Evolutionary conservation across 2,888 invertebrate species (phyloP), one percentile per base, ranked within the genome.

Genomic region (Periphyllus acericola): DNA sequence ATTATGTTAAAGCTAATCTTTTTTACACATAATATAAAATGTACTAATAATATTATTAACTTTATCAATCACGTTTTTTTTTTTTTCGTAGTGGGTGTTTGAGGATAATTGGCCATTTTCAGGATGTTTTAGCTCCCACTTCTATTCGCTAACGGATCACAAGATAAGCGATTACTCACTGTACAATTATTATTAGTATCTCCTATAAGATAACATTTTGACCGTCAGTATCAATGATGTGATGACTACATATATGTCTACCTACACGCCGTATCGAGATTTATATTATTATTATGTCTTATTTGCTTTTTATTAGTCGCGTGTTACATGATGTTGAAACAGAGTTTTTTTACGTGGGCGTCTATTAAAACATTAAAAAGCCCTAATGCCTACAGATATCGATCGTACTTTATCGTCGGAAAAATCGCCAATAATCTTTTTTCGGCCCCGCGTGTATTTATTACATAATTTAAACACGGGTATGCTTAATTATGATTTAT

Each of bases 21-120:
- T 60, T 60, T 60, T 60, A 46, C 46, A 46, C 46, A 14, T 46
- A 46, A 46, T 46, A 14, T 46, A 46, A 46, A 46, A 46, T 46
- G 46, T 46, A 46, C 14, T 46, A 46, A 46, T 46, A 40, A 40
- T 40, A 46, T 85, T 66, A 68, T 21, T 46, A 85, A 25, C 21
- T 29, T 82, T 71, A 82, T 52, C 72, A 55, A 83, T 72, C 34
- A 36, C 52, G 36, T 29, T 76, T 60, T 25, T 60, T 40, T 0
- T n/a, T 19, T 19, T 46, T 46, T n/a, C 76, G 25, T 29, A 46
- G 78, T 79, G 79, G 78, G 78, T 36, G 78, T 80, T 25, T 17
- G 29, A 14, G 29, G 55, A 71, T 86, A 79, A 71, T 79, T 79
- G 68, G 86, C 86, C 55, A 80, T 79, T 79, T 79, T 80, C 29